Percentiles rank a stretch among this genome's conserved stretches.
These are phyloP conservation scores for Australoheros facetus DNA, from an alignment of 2,797 vertebrate genomes.

Conservation along the genomic window DNA sequence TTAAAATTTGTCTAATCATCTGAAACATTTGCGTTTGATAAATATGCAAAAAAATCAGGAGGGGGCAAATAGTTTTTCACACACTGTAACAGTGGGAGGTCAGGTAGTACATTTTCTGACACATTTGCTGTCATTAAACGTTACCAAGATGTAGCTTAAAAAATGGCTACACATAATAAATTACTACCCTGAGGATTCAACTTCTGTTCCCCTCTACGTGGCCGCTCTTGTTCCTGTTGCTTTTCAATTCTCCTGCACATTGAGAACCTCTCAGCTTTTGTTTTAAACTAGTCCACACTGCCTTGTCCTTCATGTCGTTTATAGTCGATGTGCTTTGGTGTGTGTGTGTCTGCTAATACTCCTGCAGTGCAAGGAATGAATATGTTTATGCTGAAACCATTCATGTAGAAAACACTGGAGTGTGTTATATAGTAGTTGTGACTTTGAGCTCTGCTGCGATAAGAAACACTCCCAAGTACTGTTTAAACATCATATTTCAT, in stretches of 20 bases:
- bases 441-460: background rate
- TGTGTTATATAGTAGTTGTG: background rate
- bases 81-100: conserved; percentile 14
- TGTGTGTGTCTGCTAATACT: background rate
- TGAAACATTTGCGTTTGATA: too few species aligned
- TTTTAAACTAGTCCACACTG: background rate
- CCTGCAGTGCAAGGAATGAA: background rate
- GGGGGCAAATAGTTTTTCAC: too few species aligned
- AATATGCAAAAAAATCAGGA: too few species aligned
- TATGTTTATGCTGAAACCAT: conserved; percentile 9
- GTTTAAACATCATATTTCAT: background rate
- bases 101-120: background rate
- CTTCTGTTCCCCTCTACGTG: conserved; percentile 32
- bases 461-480: background rate
- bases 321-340: background rate
- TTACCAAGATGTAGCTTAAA: background rate
- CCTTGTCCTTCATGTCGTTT: background rate
- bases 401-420: background rate
- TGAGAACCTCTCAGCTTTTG: background rate
- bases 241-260: conserved; percentile 9
- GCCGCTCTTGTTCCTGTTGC: conserved; percentile 17
- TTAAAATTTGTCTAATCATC: too few species aligned
- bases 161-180: background rate
- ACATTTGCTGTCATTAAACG: background rate
- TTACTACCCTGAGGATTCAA: background rate